Evolutionary conservation across 2,888 invertebrate genomes (phyloP).

Genomic region (Schrankia costaestrigalis): DNA sequence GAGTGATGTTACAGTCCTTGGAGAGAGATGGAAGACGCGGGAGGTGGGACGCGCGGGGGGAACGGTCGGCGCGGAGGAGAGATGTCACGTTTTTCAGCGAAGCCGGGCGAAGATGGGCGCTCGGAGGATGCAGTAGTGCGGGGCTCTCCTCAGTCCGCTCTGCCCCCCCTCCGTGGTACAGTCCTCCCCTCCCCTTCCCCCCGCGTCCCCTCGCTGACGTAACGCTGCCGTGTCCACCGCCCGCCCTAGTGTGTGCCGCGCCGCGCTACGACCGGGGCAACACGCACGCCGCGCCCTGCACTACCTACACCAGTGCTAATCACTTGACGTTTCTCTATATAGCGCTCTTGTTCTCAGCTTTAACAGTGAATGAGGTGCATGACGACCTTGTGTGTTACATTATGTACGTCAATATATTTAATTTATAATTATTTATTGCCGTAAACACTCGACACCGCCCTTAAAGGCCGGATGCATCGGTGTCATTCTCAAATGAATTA

Average conservation of each 20-base stretch:
- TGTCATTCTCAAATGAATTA: conserved; percentile 67
- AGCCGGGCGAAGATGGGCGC: conserved; percentile 66
- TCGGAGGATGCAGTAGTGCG: conserved; percentile 75
- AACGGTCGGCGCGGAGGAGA: conserved; percentile 44
- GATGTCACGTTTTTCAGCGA: conserved; percentile 70
- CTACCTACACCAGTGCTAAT: conserved; percentile 66
- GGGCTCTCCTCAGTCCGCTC: conserved; percentile 42
- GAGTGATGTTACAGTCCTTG: conserved; percentile 42
- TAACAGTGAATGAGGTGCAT: conserved; percentile 69
- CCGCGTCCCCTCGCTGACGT: conserved; percentile 72
- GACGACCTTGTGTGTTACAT: conserved; percentile 53
- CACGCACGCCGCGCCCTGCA: conserved; percentile 64
- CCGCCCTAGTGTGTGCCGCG: conserved; percentile 78
- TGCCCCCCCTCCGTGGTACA: conserved; percentile 12
- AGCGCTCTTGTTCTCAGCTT: conserved; percentile 60
- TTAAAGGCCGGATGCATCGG: conserved; percentile 63
- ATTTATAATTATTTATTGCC: conserved; percentile 25
- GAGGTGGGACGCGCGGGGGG: conserved; percentile 34
- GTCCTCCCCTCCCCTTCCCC: conserved; percentile 20
- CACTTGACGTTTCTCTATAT: conserved; percentile 71
- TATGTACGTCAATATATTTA: conserved; percentile 35
- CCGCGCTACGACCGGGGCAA: conserved; percentile 69
- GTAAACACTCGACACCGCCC: conserved; percentile 58
- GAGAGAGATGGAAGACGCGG: conserved; percentile 33
- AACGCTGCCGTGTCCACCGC: conserved; percentile 73